phyloP scores from a whole-genome alignment of 2,797 vertebrate genomes.

The Gouania willdenowi region DNA sequence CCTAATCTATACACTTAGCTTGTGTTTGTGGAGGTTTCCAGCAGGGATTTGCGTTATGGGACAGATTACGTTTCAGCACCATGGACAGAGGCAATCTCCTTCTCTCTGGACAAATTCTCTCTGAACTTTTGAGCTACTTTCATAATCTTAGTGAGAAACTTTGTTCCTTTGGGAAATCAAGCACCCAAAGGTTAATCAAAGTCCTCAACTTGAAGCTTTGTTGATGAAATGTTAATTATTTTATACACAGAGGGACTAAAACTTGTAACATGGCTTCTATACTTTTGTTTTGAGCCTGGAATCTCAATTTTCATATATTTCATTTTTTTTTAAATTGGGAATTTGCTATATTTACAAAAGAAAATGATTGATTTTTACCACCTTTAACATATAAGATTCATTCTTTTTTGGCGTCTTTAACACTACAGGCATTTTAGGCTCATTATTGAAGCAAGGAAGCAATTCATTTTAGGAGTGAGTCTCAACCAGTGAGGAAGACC shows the following conservation, averaged over 20 bases:
- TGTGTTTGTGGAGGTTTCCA: constrained; percentile 12
- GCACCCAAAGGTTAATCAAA: constrained; percentile 4
- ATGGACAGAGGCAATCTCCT: constrained; percentile 34
- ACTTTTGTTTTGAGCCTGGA: constrained; percentile 4
- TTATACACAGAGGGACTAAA: constrained; percentile 45
- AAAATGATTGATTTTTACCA: no score
- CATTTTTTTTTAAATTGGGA: not conserved
- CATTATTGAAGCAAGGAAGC: no score
- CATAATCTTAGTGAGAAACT: constrained; percentile 9
- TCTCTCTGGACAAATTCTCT: not conserved
- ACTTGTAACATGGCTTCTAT: constrained; percentile 44
- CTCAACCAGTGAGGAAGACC: no score
- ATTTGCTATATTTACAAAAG: no score
- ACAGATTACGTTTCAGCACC: constrained; percentile 56
- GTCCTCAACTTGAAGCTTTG: constrained; percentile 9
- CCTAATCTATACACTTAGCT: constrained; percentile 3
- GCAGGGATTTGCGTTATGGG: constrained; percentile 14
- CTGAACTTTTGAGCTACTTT: constrained; percentile 13
- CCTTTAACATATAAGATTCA: not conserved
- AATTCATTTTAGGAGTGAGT: no score
- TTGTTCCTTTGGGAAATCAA: constrained; percentile 5
- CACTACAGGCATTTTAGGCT: no score
- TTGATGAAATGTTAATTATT: constrained; percentile 52
- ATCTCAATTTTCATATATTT: constrained; percentile 38
- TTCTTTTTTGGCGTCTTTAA: no score